These are phyloP conservation scores for Penaeus chinensis DNA, from an alignment of 1,140 invertebrate genomes.

Conservation along the genomic window DNA sequence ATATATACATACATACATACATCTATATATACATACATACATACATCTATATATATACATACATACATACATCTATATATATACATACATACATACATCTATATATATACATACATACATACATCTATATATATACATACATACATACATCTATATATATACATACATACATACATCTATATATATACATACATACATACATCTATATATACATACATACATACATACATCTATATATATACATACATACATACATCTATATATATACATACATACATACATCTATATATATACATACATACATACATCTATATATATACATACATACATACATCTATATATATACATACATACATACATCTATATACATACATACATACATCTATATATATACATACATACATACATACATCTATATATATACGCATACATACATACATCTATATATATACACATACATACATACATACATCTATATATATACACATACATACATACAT, in stretches of 20 bases:
- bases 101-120: background rate
- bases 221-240: background rate
- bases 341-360: conserved; percentile 6
- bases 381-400: background rate
- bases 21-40: background rate
- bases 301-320: background rate
- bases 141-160: conserved; percentile 2
- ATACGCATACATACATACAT: background rate
- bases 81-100: conserved; percentile 3
- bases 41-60: background rate
- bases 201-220: background rate
- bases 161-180: background rate
- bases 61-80: background rate
- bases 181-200: background rate
- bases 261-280: background rate
- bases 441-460: background rate
- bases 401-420: no score
- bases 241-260: background rate
- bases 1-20: background rate
- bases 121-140: background rate
- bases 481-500: background rate
- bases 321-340: background rate
- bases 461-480: background rate
- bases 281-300: background rate
- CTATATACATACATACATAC: no score